Conservation (phyloP, 2,113 vertebrate genomes). For the Cyprinodon tularosa region DNA sequence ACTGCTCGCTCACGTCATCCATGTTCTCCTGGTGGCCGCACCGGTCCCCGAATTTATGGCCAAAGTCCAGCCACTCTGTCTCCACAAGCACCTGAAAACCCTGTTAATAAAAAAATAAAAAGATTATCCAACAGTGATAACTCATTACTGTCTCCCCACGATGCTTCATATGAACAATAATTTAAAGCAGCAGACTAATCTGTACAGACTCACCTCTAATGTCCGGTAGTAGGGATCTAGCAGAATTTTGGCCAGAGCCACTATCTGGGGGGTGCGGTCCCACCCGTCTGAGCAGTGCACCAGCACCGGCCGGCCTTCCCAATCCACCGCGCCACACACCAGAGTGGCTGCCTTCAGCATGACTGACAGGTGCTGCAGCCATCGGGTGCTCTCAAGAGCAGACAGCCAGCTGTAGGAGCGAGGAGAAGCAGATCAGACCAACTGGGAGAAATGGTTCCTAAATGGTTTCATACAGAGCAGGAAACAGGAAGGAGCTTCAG, state of each 20-base stretch:
- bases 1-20: slow-evolving; percentile 96
- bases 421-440: slow-evolving; percentile 1
- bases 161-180: background rate
- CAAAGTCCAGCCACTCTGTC: slow-evolving; percentile 96
- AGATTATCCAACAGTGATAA: background rate
- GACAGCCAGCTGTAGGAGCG: slow-evolving; percentile 90
- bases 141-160: background rate
- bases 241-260: slow-evolving; percentile 92
- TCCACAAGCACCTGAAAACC: slow-evolving; percentile 98
- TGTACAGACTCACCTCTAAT: slow-evolving; percentile 83
- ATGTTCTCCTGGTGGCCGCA: slow-evolving; percentile 96
- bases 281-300: slow-evolving; percentile 98
- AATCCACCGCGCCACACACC: slow-evolving; percentile 91
- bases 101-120: slow-evolving; percentile 61
- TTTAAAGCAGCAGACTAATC: background rate
- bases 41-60: slow-evolving; percentile 97
- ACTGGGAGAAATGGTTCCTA: background rate
- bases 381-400: slow-evolving; percentile 94
- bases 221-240: slow-evolving; percentile 98
- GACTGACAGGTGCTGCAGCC: slow-evolving; percentile 97
- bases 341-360: slow-evolving; percentile 96
- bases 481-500: background rate
- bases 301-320: slow-evolving; percentile 92
- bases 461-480: background rate
- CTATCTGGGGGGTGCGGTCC: slow-evolving; percentile 97